Conservation (phyloP, 2,113 vertebrate genomes). For the Rhodinocichla rosea region DNA sequence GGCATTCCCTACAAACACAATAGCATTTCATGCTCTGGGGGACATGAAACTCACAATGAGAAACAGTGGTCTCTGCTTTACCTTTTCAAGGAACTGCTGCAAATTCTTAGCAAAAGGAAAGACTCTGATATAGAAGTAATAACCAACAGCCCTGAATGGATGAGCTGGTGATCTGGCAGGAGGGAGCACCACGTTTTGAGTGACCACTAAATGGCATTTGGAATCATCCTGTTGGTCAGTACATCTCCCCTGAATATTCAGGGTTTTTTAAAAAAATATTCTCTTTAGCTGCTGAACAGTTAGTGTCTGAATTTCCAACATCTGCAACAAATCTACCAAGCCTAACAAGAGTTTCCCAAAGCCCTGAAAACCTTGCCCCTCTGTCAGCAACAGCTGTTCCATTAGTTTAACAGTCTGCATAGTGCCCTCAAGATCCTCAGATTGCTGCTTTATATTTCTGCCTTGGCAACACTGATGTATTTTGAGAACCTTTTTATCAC, state of each 20-base stretch:
- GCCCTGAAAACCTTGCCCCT: background rate
- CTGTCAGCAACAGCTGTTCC: constrained; percentile 26
- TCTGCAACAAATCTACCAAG: background rate
- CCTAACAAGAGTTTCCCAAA: constrained; percentile 46
- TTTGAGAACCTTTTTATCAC: background rate
- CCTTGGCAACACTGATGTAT: background rate
- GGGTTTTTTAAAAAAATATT: background rate
- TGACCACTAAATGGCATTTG: background rate
- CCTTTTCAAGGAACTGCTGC: background rate
- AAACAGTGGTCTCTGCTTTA: background rate
- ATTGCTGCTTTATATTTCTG: constrained; percentile 64
- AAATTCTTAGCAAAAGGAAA: background rate
- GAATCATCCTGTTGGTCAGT: background rate
- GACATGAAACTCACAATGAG: background rate
- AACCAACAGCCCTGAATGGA: background rate
- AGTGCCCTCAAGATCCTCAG: constrained; percentile 33
- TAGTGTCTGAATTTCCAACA: background rate
- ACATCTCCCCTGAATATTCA: background rate
- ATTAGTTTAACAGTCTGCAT: constrained; percentile 41
- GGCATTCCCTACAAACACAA: too few species aligned
- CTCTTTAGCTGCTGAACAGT: background rate
- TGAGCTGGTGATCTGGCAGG: background rate
- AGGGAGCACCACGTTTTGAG: background rate
- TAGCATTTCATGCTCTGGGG: background rate
- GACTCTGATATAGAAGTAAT: background rate